Evolutionary conservation across 2,888 invertebrate genomes (phyloP).

Genomic region (Yponomeuta cagnagella): DNA sequence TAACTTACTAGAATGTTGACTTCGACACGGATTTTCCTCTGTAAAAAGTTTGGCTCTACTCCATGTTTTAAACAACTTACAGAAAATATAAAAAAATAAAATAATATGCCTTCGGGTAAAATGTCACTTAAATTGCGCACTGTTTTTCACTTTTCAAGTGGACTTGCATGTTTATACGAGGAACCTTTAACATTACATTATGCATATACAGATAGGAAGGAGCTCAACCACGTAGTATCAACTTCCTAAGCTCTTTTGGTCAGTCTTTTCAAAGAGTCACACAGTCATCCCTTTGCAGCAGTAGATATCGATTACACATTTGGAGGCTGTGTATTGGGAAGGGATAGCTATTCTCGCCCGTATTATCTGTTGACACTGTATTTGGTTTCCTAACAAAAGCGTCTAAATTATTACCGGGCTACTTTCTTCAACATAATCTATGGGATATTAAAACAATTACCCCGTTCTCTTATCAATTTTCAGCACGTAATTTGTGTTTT

Average conservation of each 20-base stretch:
- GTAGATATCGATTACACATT: conserved; percentile 37
- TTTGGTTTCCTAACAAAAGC: conserved; percentile 44
- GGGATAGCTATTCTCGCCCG: conserved; percentile 39
- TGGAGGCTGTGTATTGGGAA: conserved; percentile 26
- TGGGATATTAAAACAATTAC: conserved; percentile 12
- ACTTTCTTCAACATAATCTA: conserved; percentile 1
- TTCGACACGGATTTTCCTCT: no score
- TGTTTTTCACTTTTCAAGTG: neutral
- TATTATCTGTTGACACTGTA: conserved; percentile 56
- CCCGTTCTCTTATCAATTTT: conserved; percentile 2
- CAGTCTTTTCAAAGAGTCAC: neutral
- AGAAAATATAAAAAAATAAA: no score
- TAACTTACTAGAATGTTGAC: no score
- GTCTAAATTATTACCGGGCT: conserved; percentile 40
- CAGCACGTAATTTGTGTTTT: conserved; percentile 5
- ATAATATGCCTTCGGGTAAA: no score
- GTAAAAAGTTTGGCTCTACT: no score
- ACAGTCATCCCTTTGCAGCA: neutral
- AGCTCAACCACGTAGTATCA: neutral
- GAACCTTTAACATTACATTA: neutral
- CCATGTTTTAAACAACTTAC: no score
- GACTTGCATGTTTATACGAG: neutral
- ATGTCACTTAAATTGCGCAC: no score
- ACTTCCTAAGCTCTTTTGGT: neutral
- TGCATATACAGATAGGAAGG: neutral